Percentiles rank a stretch among this genome's conserved stretches.
Evolutionary conservation across 2,113 vertebrate genomes (phyloP).

Genomic region (Pachyramphus minor): DNA sequence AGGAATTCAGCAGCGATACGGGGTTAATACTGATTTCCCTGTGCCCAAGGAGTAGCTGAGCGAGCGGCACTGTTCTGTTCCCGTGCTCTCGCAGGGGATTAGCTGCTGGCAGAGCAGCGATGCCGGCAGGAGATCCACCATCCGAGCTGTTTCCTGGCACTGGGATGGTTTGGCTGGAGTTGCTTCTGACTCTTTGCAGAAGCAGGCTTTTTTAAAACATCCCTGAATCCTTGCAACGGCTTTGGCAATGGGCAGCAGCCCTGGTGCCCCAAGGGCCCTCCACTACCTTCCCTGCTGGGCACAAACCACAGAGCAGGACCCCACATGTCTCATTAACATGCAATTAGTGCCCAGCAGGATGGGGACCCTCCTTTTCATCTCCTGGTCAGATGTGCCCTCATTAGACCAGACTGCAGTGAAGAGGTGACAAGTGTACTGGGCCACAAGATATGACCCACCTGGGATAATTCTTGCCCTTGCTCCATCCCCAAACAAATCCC

Average conservation of each 20-base stretch:
- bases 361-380: background rate
- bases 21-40: background rate
- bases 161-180: background rate
- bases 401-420: fast-evolving
- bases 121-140: slow-evolving; percentile 31
- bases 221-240: background rate
- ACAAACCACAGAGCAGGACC: background rate
- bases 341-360: background rate
- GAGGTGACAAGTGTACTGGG: fast-evolving
- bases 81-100: background rate
- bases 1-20: background rate
- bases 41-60: background rate
- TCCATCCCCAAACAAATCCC: background rate
- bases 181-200: background rate
- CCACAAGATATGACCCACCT: fast-evolving
- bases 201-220: background rate
- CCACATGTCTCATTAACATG: fast-evolving
- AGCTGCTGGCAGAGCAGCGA: background rate
- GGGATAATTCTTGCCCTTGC: background rate
- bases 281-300: background rate
- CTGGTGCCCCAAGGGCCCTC: background rate
- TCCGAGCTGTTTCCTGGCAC: slow-evolving; percentile 41
- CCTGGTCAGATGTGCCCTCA: background rate
- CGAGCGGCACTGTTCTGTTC: background rate
- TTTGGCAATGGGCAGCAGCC: background rate